A percentile compares a stretch with the other conserved stretches of the same genome.
phyloP scores from a whole-genome alignment of 2,113 vertebrate species.

The Ceratotherium simum region DNA sequence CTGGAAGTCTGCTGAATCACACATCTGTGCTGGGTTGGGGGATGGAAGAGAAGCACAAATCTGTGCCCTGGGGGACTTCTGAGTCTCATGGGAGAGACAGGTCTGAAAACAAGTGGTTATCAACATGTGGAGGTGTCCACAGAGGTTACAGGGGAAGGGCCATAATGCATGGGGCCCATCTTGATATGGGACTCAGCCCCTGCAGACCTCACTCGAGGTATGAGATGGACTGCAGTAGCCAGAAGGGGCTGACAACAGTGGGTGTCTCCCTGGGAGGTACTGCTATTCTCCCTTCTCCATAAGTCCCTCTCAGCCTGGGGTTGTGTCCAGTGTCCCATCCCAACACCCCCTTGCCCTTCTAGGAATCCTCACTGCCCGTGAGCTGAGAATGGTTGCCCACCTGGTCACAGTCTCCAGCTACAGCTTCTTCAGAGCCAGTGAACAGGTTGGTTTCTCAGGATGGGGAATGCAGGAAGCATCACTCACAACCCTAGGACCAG shows the following conservation, averaged over 20 bases:
- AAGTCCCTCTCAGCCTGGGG: neutral
- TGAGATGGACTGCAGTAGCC: too few relatives aligned
- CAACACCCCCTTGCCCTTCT: fast-evolving
- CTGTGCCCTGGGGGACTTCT: fast-evolving
- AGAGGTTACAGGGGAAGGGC: too few relatives aligned
- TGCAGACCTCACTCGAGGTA: neutral
- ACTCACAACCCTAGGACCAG: neutral
- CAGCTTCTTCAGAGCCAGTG: neutral
- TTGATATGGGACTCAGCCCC: neutral
- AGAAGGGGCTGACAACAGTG: neutral
- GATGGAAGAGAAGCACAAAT: neutral
- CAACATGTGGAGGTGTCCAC: neutral
- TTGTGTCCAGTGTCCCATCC: neutral
- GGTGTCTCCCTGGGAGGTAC: neutral
- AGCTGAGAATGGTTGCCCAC: neutral
- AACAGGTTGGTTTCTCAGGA: neutral
- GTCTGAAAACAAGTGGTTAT: neutral
- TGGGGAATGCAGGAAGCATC: neutral
- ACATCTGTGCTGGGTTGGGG: neutral
- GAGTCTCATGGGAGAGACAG: neutral
- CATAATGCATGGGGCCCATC: neutral
- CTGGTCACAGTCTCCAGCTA: neutral
- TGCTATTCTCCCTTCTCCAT: neutral
- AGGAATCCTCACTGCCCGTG: neutral
- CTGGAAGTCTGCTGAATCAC: neutral